Evolutionary conservation across 2,888 invertebrate species (phyloP), one percentile per base, ranked within the genome.

Genomic region (Euplexia lucipara): DNA sequence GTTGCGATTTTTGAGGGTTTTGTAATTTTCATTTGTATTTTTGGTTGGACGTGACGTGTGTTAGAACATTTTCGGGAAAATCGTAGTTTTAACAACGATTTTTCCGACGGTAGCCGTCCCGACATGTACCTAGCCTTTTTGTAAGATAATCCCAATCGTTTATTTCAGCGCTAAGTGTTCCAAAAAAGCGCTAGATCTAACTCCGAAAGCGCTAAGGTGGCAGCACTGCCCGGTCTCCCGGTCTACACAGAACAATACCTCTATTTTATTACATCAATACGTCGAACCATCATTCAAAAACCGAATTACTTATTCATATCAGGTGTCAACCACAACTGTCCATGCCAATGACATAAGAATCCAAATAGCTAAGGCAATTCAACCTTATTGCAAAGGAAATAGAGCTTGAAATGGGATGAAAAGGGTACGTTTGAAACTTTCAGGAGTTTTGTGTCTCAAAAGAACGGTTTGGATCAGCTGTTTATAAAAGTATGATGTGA

Each of bases 181-280:
- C n/a, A n/a, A n/a, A n/a, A n/a, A n/a, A n/a, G n/a, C n/a, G n/a
- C n/a, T n/a, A n/a, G n/a, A n/a, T n/a, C n/a, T n/a, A n/a, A n/a
- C n/a, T n/a, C n/a, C n/a, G n/a, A n/a, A n/a, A n/a, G n/a, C n/a
- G n/a, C n/a, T n/a, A n/a, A n/a, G n/a, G n/a, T n/a, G n/a, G n/a
- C n/a, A n/a, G n/a, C n/a, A n/a, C n/a, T n/a, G n/a, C n/a, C n/a
- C 37, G 26, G 35, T 20, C 83, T 78, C 70, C 70, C 12, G 16
- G 57, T 20, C 75, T 80, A 75, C 53, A 26, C 37, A 54, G 54
- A 82, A 81, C 81, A 81, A 81, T 81, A 69, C 60, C 39, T 70
- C 51, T 37, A 48, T 26, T 75, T 79, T 75, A 81, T 82, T 70
- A 81, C 83, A 82, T 82, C 83, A 82, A 81, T 75, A 73, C 75